Base-by-base conservation (phyloP, 2,113 vertebrate genomes). In the Paramormyrops kingsleyae region DNA sequence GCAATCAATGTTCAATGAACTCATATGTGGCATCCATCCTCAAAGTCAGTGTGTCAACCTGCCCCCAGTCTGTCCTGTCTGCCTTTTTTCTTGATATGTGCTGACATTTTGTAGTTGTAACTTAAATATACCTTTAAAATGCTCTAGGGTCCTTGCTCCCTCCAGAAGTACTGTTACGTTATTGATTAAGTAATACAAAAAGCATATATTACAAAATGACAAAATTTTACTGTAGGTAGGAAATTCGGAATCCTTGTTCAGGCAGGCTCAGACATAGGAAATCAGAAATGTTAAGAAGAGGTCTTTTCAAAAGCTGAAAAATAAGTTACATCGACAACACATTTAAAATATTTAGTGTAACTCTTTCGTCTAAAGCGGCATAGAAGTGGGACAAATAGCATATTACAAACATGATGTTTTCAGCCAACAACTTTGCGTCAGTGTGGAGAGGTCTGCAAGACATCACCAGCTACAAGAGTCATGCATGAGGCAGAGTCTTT, bases 381-480 rank as follows among this genome's bases (percentile, higher is more conserved):
- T 27, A 66, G 62, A 66, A 66, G 62, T 27, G n/a, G 62, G 24
- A 66, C 62, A 66, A 66, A 66, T 66, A 66, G 24, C 62, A 66
- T 66, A 27, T 66, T 66, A 66, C 62, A 66, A 27, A 66, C 24
- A 27, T 27, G 62, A 66, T 66, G 70, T 35, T 62, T 50, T 42
- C 50, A 77, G 74, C 46, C 8, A 84, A 85, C 2, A 9, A n/a
- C 27, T 44, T 53, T 2, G 24, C 12, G 3, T 77, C 27, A 80
- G 62, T 80, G 39, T 88, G 86, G 62, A 90, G 19, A 56, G 53
- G 49, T 50, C 59, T 88, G 46, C 27, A 88, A 53, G 31, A 88
- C 21, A 87, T 80, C 86, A 90, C 24, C 74, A 44, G 52, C 52
- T 70, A 70, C 87, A 88, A 35, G 87, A 88, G 56, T n/a, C 56